These are phyloP conservation scores for Anorthoa munda DNA, from an alignment of 2,888 invertebrate species.

Conservation along the genomic window DNA sequence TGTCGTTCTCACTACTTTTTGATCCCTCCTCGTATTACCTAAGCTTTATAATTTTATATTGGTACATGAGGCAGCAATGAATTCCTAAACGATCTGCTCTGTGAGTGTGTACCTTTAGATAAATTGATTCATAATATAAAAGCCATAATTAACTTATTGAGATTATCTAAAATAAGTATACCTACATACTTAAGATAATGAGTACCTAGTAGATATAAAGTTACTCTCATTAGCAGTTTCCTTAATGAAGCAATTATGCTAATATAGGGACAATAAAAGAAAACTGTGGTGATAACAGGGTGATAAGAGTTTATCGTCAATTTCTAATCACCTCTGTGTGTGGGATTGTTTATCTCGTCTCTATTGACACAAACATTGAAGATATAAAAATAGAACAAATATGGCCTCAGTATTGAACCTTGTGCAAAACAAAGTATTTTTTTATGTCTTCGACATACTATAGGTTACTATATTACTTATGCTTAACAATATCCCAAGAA, in stretches of 20 bases:
- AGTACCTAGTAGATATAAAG: neutral
- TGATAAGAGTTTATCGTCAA: conserved; percentile 41
- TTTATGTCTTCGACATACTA: neutral
- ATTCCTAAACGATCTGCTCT: too few species aligned
- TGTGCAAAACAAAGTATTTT: neutral
- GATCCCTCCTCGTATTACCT: too few species aligned
- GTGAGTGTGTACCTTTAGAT: too few species aligned
- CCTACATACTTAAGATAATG: conserved; percentile 6
- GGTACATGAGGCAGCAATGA: too few species aligned
- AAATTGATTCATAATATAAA: neutral
- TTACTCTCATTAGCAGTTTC: conserved; percentile 23
- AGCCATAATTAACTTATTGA: neutral
- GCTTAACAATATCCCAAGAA: neutral
- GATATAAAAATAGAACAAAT: neutral
- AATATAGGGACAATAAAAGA: conserved; percentile 25
- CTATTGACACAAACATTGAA: neutral
- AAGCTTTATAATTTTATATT: too few species aligned
- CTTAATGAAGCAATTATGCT: conserved; percentile 53
- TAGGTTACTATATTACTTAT: neutral
- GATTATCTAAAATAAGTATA: neutral
- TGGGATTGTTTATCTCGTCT: conserved; percentile 43
- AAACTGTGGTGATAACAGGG: conserved; percentile 34
- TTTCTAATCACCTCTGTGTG: conserved; percentile 48
- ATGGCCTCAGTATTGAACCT: neutral
- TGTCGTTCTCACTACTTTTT: too few species aligned